These are phyloP conservation scores for Nesidiocoris tenuis DNA, from an alignment of 2,888 invertebrate genomes.

Conservation along the genomic window DNA sequence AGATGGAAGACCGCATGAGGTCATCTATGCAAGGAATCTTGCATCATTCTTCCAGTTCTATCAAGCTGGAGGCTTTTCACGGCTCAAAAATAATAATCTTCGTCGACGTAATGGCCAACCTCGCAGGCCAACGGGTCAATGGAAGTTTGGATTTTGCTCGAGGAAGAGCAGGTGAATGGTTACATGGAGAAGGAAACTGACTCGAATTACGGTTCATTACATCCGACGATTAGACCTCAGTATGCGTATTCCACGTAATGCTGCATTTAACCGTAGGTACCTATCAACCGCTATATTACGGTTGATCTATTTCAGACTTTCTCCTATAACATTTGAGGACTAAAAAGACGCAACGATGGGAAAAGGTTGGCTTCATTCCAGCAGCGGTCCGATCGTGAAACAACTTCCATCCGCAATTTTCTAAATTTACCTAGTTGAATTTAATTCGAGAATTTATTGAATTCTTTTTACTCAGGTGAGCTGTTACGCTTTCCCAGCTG, in stretches of 20 bases:
- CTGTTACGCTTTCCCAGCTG: constrained; percentile 25
- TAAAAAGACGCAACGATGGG: too few relatives aligned
- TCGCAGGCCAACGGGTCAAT: not conserved
- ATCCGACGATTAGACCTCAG: not conserved
- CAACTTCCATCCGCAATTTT: too few relatives aligned
- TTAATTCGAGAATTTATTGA: too few relatives aligned
- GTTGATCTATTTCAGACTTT: too few relatives aligned
- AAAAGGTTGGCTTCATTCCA: too few relatives aligned
- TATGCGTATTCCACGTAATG: not conserved
- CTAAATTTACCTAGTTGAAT: too few relatives aligned
- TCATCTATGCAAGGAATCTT: not conserved
- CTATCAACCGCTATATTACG: too few relatives aligned
- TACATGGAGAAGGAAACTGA: not conserved
- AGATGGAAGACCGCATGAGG: not conserved
- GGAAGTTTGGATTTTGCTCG: not conserved
- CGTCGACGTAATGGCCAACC: not conserved
- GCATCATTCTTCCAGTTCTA: not conserved
- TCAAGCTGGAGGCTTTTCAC: not conserved
- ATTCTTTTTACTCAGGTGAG: constrained; percentile 31
- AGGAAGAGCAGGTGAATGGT: not conserved
- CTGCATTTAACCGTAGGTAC: too few relatives aligned
- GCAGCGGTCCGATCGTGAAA: too few relatives aligned
- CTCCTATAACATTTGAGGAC: too few relatives aligned
- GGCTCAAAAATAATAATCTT: not conserved
- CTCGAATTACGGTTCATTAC: not conserved